Base-by-base conservation (phyloP, 2,797 vertebrate genomes). In the Tarsius wallacei region DNA sequence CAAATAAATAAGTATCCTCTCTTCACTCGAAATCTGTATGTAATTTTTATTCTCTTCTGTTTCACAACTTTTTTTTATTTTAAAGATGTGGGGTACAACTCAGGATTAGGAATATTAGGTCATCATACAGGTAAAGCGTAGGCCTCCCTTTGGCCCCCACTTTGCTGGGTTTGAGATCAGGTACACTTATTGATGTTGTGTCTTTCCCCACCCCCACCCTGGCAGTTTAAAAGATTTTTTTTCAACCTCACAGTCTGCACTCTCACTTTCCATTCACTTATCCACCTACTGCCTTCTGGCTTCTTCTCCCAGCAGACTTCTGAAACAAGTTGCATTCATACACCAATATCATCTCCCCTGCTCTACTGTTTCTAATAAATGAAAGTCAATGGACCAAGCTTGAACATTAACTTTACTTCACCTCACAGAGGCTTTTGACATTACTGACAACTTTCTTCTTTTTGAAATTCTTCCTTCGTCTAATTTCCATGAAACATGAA, bases 291-390 rank as follows among this genome's bases (percentile, higher is more conserved):
- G 0, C 59, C 49, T 31, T 68, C 57, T 71, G 71, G 9, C 2
- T 33, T 5, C 15, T 80, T n/a, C 51, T 64, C 24, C 15, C 36
- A 51, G 21, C 3, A 36, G 1, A 19, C 15, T 13, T 31, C 51
- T 13, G 63, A 61, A 61, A 82, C 11, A 4, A 3, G 61, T 55
- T 12, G 0, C 19, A 8, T n/a, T 3, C 24, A 1, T 24, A 14
- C 2, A 13, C 3, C 2, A 2, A 2, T 14, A 12, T 49, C 71
- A 21, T 42, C 12, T 0, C 7, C 10, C n/a, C 6, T 5, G 1
- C 5, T 1, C 28, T 13, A 6, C 49, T 0, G 6, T 21, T 78
- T 42, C 73, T 86, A 24, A 74, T 33, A 31, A 22, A 21, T 36
- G 47, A 73, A 49, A 59, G 49, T n/a, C 33, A n/a, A 0, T 1